phyloP scores from a whole-genome alignment of 2,113 vertebrate genomes.

The Ptilonorhynchus violaceus region DNA sequence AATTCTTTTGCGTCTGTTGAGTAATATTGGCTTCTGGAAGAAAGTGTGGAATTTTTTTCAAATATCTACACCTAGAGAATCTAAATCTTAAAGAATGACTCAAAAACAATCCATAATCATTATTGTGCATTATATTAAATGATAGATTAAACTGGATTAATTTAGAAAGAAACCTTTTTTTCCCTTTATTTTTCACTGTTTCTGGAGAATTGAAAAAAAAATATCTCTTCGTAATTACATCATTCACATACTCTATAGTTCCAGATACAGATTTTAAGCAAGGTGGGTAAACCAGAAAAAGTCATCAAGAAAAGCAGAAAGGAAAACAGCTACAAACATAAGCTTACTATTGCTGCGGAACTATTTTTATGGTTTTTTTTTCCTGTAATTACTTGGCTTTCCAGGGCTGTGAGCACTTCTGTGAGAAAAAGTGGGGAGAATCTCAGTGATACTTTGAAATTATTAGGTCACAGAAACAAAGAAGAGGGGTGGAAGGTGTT shows the following conservation, averaged over 20 bases:
- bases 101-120: neutral
- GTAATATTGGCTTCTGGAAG: neutral
- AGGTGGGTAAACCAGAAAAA: neutral
- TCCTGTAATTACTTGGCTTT: neutral
- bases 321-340: neutral
- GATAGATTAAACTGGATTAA: neutral
- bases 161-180: neutral
- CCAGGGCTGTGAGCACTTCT: slow-evolving; percentile 68
- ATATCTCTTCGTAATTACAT: neutral
- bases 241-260: neutral
- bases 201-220: neutral
- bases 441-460: slow-evolving; percentile 68
- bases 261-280: neutral
- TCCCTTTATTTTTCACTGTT: neutral
- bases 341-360: neutral
- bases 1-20: neutral
- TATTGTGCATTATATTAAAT: neutral
- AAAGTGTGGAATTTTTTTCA: neutral
- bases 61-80: neutral
- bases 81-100: neutral
- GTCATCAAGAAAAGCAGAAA: neutral
- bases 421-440: slow-evolving; percentile 66
- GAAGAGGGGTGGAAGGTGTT: slow-evolving; percentile 80
- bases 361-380: neutral
- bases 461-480: slow-evolving; percentile 73